These are phyloP conservation scores for Drosophila sordidula DNA, from an alignment of 2,888 invertebrate genomes.

Conservation along the genomic window DNA sequence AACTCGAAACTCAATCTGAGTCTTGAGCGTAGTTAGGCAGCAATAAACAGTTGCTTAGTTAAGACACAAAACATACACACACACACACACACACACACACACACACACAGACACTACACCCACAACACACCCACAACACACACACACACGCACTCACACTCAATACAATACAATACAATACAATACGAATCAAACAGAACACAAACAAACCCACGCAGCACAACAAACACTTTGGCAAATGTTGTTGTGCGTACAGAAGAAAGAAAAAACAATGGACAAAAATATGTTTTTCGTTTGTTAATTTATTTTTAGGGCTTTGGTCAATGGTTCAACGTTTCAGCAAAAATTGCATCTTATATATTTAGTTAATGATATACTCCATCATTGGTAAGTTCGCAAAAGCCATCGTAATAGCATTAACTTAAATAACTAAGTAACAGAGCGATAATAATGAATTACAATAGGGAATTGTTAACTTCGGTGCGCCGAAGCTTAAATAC, in stretches of 20 bases:
- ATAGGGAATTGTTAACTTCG: neutral
- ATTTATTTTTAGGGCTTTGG: slow-evolving; percentile 87
- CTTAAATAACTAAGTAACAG: slow-evolving; percentile 40
- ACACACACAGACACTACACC: slow-evolving; percentile 3
- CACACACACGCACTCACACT: slow-evolving; percentile 4
- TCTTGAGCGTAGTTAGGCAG: slow-evolving; percentile 46
- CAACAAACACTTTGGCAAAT: slow-evolving; percentile 53
- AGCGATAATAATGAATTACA: slow-evolving; percentile 7
- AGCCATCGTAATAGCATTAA: slow-evolving; percentile 20
- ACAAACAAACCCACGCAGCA: slow-evolving; percentile 26
- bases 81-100: slow-evolving; percentile 7
- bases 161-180: slow-evolving; percentile 14
- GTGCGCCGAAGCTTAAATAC: neutral
- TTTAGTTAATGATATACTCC: slow-evolving; percentile 98
- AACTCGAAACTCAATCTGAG: slow-evolving; percentile 21
- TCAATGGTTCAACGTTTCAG: slow-evolving; percentile 91
- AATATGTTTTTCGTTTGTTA: slow-evolving; percentile 84
- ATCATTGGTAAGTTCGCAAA: slow-evolving; percentile 93
- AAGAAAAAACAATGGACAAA: slow-evolving; percentile 57
- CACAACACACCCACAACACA: slow-evolving; percentile 1
- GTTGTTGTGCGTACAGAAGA: slow-evolving; percentile 58
- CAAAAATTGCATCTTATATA: slow-evolving; percentile 99
- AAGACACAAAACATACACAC: slow-evolving; percentile 13
- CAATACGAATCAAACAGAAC: slow-evolving; percentile 10
- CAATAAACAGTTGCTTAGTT: slow-evolving; percentile 30